A percentile compares a stretch with the other conserved stretches of the same genome.
Conservation (phyloP, 2,797 vertebrate genomes). For the Dermochelys coriacea region DNA sequence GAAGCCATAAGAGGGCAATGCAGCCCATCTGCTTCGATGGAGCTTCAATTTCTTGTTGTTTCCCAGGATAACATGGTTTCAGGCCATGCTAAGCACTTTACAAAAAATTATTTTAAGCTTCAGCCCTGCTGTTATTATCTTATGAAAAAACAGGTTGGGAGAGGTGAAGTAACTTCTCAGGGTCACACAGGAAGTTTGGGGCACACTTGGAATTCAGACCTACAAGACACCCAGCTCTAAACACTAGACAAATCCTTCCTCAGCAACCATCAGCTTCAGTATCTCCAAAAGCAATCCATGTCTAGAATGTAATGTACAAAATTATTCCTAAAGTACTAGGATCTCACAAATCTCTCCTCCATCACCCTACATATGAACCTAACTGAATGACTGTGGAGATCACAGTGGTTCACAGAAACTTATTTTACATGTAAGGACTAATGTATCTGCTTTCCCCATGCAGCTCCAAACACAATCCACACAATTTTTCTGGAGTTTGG, state of each 20-base stretch:
- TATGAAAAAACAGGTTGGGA: not conserved
- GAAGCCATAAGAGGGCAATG: not conserved
- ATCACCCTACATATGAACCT: not conserved
- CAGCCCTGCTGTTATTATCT: not conserved
- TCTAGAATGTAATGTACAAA: not conserved
- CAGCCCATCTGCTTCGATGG: not conserved
- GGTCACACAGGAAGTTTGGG: not conserved
- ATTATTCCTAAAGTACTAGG: not conserved
- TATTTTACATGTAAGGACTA: conserved; percentile 28
- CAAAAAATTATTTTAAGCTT: not conserved
- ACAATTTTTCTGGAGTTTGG: not conserved
- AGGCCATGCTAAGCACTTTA: not conserved
- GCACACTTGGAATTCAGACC: not conserved
- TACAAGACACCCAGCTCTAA: not conserved
- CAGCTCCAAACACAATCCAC: not conserved
- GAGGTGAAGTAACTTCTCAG: not conserved
- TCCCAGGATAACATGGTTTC: not conserved
- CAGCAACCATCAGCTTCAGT: not conserved
- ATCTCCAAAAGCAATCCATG: not conserved
- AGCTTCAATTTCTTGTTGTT: not conserved
- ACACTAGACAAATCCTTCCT: not conserved
- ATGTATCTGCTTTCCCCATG: not conserved
- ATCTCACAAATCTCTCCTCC: too few relatives aligned
- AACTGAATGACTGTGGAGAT: not conserved
- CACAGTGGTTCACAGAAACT: not conserved